Evolutionary conservation across 2,113 vertebrate genomes (phyloP).

Genomic region (Enhydra lutris): DNA sequence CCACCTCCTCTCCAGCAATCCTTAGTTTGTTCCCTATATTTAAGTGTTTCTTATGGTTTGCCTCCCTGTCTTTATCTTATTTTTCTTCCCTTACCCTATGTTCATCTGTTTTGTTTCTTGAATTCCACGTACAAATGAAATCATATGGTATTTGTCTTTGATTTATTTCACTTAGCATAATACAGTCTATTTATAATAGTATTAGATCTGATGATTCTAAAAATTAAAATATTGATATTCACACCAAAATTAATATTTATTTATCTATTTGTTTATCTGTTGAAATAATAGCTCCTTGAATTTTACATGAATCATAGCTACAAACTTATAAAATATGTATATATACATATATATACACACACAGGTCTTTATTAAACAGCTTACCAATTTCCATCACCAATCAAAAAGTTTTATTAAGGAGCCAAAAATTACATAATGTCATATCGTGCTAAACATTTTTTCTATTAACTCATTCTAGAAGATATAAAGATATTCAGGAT

Average conservation of each 20-base stretch:
- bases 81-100: background rate
- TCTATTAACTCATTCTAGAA: background rate
- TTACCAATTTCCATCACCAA: background rate
- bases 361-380: background rate
- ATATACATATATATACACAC: background rate
- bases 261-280: background rate
- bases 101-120: background rate
- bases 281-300: background rate
- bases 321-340: background rate
- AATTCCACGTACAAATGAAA: background rate
- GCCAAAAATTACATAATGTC: background rate
- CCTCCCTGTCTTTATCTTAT: background rate
- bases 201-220: background rate
- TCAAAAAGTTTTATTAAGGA: background rate
- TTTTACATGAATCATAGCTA: background rate
- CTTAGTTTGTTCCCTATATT: background rate
- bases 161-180: background rate
- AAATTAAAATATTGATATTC: background rate
- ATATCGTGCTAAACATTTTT: background rate
- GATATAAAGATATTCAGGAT: background rate
- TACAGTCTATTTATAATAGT: background rate
- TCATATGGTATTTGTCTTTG: background rate
- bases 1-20: background rate
- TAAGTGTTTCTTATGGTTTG: background rate
- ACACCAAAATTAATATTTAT: background rate